Evolutionary conservation across 2,888 invertebrate species (phyloP).

Genomic region (Diarsia rubi): DNA sequence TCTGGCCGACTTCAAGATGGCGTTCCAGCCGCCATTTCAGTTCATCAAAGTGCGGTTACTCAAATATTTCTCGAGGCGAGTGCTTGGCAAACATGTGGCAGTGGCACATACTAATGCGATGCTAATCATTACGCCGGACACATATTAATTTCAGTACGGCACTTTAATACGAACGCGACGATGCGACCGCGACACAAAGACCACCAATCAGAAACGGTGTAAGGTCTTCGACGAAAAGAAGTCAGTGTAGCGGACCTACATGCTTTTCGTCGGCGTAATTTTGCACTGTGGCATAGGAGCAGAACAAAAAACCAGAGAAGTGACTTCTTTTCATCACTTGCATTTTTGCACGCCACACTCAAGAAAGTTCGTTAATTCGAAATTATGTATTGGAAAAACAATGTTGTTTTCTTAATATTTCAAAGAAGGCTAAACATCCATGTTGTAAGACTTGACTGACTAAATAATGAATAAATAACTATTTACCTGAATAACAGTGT

Average conservation of each 20-base stretch:
- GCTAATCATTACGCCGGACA: conserved; percentile 86
- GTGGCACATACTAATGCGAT: conserved; percentile 87
- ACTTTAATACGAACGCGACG: conserved; percentile 80
- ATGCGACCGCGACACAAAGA: conserved; percentile 73
- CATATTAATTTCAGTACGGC: conserved; percentile 88
- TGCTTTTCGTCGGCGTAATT: conserved; percentile 54
- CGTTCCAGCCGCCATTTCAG: conserved; percentile 71
- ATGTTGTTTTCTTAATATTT: neutral
- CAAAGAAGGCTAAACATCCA: too few species aligned
- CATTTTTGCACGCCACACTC: conserved; percentile 21
- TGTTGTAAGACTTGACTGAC: neutral
- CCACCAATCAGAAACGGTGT: conserved; percentile 81
- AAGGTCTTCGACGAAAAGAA: conserved; percentile 77
- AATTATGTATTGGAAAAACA: neutral
- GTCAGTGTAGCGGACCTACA: conserved; percentile 68
- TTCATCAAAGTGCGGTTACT: conserved; percentile 79
- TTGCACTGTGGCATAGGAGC: conserved; percentile 59
- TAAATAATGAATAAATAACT: neutral
- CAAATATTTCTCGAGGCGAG: conserved; percentile 83
- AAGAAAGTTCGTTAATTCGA: neutral
- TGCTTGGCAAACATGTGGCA: conserved; percentile 82
- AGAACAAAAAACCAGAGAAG: conserved; percentile 20
- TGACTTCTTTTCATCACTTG: conserved; percentile 22
- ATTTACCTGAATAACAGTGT: neutral
- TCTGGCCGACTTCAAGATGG: conserved; percentile 66